Conservation (phyloP, 1,140 invertebrate genomes). For the Drosophila lacteicornis region DNA sequence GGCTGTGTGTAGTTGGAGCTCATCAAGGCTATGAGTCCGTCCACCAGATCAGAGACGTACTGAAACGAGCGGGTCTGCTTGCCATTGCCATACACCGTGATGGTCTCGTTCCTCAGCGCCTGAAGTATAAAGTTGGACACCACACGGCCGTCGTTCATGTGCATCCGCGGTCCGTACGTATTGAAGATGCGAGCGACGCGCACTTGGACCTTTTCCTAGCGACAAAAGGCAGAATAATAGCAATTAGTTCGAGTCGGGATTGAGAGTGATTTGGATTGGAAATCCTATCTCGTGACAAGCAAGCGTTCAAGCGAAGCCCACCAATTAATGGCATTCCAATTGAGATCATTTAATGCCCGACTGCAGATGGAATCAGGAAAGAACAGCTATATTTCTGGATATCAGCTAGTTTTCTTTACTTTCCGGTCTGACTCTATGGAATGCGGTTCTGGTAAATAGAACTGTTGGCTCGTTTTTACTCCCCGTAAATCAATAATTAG, state of each 20-base stretch:
- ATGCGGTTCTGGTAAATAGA: background rate
- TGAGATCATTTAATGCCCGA: slow-evolving; percentile 47
- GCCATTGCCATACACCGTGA: slow-evolving; percentile 98
- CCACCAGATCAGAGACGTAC: slow-evolving; percentile 98
- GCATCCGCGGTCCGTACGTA: slow-evolving; percentile 99
- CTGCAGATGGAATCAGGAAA: slow-evolving; percentile 53
- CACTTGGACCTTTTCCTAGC: slow-evolving; percentile 94
- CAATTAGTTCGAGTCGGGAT: slow-evolving; percentile 12
- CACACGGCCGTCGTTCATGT: slow-evolving; percentile 99
- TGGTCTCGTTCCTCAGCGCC: slow-evolving; percentile 96
- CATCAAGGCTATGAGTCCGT: slow-evolving; percentile 97
- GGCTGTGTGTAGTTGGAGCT: slow-evolving; percentile 96
- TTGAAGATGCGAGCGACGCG: slow-evolving; percentile 99
- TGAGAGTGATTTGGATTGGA: slow-evolving; percentile 3
- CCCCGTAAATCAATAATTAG: background rate
- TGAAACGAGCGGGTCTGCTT: slow-evolving; percentile 99
- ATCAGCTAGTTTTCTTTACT: slow-evolving; percentile 21
- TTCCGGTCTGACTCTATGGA: background rate
- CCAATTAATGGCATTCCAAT: slow-evolving; percentile 43
- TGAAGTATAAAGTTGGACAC: slow-evolving; percentile 99
- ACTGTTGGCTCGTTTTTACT: background rate
- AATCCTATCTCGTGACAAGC: slow-evolving; percentile 40
- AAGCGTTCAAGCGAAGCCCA: slow-evolving; percentile 21
- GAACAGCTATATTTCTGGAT: slow-evolving; percentile 24
- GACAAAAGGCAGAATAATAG: background rate